Conservation (phyloP, 2,888 invertebrate species). For the Pollenia labialis region DNA sequence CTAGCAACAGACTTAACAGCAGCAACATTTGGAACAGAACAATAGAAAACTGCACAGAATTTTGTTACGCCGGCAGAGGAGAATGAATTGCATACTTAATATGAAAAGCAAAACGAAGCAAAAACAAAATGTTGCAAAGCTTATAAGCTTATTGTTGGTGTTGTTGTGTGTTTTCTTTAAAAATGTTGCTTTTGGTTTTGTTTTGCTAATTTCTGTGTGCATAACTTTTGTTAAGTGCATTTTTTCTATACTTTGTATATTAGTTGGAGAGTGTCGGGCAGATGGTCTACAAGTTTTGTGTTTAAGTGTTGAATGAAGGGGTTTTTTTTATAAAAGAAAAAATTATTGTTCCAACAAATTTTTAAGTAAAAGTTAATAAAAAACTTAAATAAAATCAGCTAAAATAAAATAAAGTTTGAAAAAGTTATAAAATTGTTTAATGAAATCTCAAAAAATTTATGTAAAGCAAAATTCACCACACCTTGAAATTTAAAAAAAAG, state of each 20-base stretch:
- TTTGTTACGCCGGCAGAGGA: conserved; percentile 23
- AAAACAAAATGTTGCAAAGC: conserved; percentile 47
- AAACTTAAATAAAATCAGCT: background rate
- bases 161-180: background rate
- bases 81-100: background rate
- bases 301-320: background rate
- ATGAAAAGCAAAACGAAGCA: background rate
- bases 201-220: conserved; percentile 41
- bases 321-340: conserved; percentile 7
- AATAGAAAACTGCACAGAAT: background rate
- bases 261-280: conserved; percentile 67
- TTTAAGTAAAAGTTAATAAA: background rate
- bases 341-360: background rate
- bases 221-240: conserved; percentile 37
- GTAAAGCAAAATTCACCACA: conserved; percentile 59
- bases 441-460: conserved; percentile 11
- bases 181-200: conserved; percentile 8
- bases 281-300: conserved; percentile 43
- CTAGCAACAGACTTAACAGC: conserved; percentile 28
- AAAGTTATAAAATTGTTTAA: background rate
- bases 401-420: conserved; percentile 6
- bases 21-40: conserved; percentile 21
- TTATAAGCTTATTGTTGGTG: conserved; percentile 24
- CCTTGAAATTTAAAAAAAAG: conserved; percentile 19
- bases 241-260: conserved; percentile 12